Evolutionary conservation across 2,797 vertebrate species (phyloP), one percentile per base, ranked within the genome.

Genomic region (Triplophysa bombifrons): DNA sequence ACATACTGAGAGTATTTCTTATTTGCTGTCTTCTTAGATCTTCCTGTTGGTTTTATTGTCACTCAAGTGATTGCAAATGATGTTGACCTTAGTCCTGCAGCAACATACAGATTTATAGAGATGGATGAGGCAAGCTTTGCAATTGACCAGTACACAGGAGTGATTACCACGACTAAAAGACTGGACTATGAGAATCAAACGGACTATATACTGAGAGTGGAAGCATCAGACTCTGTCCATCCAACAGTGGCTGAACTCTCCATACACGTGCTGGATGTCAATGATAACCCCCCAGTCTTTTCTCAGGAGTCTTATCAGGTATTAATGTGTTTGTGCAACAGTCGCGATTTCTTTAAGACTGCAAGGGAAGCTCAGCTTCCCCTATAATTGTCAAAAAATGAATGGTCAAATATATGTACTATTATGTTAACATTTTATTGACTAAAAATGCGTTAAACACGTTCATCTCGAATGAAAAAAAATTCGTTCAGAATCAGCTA

Each of bases 241-340:
- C 90, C 91, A 80, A 92, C 93, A 65, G 91, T 93, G 50, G 94
- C 93, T 55, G 86, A 91, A 27, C 87, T 98, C 63, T 72, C 61
- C 16, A 84, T 98, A 86, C 87, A 82, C 56, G 90, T 98, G 84
- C 82, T 95, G 82, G 96, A 98, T 20, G 27, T 96, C 86, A 98
- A 98, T 68, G 96, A 99, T 90, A 98, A 98, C 1, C 88, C 94
- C 64, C 98, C 97, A 0, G 82, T 93, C 61, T 99, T 98, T 90
- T 89, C 90, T 72, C 88, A 93, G 85, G 92, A 94, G 82, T 93
- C 83, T 3, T 98, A 98, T 87, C 94, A 97, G 97, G 96, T 98
- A 58, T 60, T 44, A 30, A 20, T 55, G 51, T 55, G 4, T 51
- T n/a, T n/a, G n/a, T n/a, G n/a, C n/a, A n/a, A n/a, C n/a, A n/a